Evolutionary conservation across 2,888 invertebrate species (phyloP).

Genomic region (Drosophila borborema): DNA sequence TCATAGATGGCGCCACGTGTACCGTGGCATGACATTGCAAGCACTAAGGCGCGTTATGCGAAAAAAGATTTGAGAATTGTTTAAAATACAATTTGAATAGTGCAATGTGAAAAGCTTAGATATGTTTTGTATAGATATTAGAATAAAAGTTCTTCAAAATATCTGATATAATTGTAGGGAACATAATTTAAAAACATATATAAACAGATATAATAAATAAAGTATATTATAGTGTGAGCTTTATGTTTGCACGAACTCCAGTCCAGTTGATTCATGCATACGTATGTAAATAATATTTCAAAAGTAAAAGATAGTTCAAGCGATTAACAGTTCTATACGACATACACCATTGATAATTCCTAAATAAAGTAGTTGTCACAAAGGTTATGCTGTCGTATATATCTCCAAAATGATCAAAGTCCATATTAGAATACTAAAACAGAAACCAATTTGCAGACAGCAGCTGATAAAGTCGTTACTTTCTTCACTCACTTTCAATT

Average conservation of each 20-base stretch:
- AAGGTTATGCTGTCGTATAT: neutral
- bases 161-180: no score
- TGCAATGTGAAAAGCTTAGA: neutral
- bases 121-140: no score
- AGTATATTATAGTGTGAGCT: no score
- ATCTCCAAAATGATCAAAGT: neutral
- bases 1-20: conserved; percentile 60
- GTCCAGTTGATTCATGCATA: no score
- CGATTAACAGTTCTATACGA: neutral
- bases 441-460: neutral
- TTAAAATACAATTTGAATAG: neutral
- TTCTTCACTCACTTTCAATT: conserved; percentile 20
- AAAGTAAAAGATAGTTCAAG: no score
- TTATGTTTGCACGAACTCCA: no score
- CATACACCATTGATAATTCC: neutral
- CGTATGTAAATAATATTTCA: no score
- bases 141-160: no score
- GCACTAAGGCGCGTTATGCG: neutral
- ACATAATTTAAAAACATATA: no score
- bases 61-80: neutral
- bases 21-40: neutral
- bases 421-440: neutral
- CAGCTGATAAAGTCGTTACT: conserved; percentile 3
- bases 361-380: neutral
- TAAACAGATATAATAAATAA: no score